Evolutionary conservation across 2,113 vertebrate genomes (phyloP).

Genomic region (Calyptomena viridis): DNA sequence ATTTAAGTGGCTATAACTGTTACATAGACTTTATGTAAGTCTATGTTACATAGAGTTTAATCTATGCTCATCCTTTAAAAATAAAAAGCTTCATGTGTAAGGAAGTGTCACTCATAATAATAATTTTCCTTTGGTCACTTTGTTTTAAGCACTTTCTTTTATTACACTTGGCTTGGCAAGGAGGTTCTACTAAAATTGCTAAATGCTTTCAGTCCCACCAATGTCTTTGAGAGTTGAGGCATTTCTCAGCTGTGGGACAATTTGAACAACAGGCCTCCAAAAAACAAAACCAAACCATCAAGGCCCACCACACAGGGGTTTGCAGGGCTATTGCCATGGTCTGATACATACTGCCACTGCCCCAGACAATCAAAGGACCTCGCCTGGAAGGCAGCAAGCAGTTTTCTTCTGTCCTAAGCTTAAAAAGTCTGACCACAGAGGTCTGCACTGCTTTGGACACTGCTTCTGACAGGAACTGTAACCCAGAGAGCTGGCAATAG

Average conservation of each 20-base stretch:
- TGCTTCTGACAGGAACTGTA: neutral
- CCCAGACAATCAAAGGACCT: neutral
- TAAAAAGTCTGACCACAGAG: fast-evolving
- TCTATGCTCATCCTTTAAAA: neutral
- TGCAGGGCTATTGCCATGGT: neutral
- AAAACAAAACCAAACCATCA: neutral
- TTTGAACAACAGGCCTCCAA: neutral
- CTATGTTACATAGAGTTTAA: neutral
- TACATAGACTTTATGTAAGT: neutral
- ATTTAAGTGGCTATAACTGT: neutral
- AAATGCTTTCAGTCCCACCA: neutral
- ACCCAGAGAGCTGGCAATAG: neutral
- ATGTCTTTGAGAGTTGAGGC: neutral
- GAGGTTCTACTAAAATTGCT: neutral
- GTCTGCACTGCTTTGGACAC: neutral
- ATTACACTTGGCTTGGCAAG: neutral
- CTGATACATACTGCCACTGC: neutral
- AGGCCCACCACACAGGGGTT: neutral
- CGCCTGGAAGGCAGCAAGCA: neutral
- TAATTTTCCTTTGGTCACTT: neutral
- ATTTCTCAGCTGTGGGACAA: neutral
- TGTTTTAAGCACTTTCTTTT: neutral
- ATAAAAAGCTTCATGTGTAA: neutral
- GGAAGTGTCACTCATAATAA: neutral
- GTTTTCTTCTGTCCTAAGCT: neutral